Evolutionary conservation across 2,113 vertebrate genomes (phyloP), one percentile per base, ranked within the genome.

Genomic region (Felis catus): DNA sequence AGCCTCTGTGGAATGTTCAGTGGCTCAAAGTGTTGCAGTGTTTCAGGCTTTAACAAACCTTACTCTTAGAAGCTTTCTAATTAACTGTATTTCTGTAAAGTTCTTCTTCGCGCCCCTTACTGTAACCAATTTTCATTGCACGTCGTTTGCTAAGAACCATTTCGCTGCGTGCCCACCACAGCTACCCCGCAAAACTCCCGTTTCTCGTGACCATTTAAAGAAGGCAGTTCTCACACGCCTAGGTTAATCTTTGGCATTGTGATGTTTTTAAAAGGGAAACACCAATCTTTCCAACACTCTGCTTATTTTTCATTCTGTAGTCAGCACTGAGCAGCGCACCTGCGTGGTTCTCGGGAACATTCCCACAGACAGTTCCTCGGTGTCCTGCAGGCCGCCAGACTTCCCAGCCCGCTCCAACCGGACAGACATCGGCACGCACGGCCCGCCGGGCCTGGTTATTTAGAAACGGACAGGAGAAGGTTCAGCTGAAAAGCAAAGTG

Each of bases 391-490:
- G 88, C 76, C 31, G 41, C 94, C 19, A 10, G 89, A 66, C 83
- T 80, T 23, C 4, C 68, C 45, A 68, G 97, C 55, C 48, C 23
- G 7, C 94, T 97, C 66, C 68, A 11, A 18, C 15, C 7, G 27
- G 92, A 33, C 33, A 88, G 68, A 88, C 95, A 39, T 45, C 74
- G 65, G 88, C 58, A 73, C 3, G 25, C 74, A 83, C 55, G 66
- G 87, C 45, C 65, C 33, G 10, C 4, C 70, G 9, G 15, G 78
- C 0, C 93, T 5, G 66, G 89, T 98, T 99, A 99, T 92, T 99
- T 99, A 97, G 99, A 99, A 97, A 99, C 98, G 0, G 99, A 99
- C 87, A 99, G 98, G 93, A 99, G 98, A 53, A 99, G 98, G 97
- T 99, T 99, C 96, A 99, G 98, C 99, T 99, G 98, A 90, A 99